Percentiles rank a stretch among this genome's conserved stretches.
Evolutionary conservation across 2,113 vertebrate genomes (phyloP).

Genomic region (Oryzias celebensis): DNA sequence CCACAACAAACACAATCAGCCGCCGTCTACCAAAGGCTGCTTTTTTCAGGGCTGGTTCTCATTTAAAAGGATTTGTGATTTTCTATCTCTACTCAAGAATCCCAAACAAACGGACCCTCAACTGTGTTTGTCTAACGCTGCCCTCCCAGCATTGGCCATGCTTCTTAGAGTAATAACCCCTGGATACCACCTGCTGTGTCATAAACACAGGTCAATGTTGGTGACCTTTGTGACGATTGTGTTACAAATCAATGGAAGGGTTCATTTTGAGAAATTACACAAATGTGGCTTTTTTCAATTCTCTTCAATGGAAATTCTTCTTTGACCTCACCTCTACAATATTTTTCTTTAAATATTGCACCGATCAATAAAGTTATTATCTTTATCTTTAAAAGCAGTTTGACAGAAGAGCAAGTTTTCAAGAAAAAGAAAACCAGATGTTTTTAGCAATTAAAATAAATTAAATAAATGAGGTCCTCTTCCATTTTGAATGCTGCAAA

Average conservation of each 20-base stretch:
- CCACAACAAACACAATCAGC: slow-evolving; percentile 70
- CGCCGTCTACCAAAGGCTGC: slow-evolving; percentile 48
- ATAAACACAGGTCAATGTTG: slow-evolving; percentile 24
- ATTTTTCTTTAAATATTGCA: neutral
- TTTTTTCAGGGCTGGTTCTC: slow-evolving; percentile 72
- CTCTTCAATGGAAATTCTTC: too few species aligned
- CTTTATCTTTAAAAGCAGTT: neutral
- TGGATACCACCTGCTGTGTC: slow-evolving; percentile 28
- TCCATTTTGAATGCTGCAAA: too few species aligned
- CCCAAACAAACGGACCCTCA: slow-evolving; percentile 67
- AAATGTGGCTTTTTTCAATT: neutral
- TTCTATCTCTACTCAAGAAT: slow-evolving; percentile 70
- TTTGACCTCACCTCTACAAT: too few species aligned
- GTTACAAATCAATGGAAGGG: slow-evolving; percentile 18
- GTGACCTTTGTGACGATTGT: slow-evolving; percentile 39
- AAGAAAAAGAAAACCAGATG: too few species aligned
- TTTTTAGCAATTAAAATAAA: too few species aligned
- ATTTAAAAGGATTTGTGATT: slow-evolving; percentile 75
- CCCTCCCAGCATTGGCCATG: slow-evolving; percentile 36
- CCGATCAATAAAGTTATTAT: neutral
- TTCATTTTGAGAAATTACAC: neutral
- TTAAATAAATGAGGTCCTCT: too few species aligned
- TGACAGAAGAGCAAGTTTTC: too few species aligned
- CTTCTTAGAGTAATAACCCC: slow-evolving; percentile 43
- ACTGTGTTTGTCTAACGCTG: slow-evolving; percentile 58